Evolutionary conservation across 2,888 invertebrate species (phyloP).

Genomic region (Eulithis prunata): DNA sequence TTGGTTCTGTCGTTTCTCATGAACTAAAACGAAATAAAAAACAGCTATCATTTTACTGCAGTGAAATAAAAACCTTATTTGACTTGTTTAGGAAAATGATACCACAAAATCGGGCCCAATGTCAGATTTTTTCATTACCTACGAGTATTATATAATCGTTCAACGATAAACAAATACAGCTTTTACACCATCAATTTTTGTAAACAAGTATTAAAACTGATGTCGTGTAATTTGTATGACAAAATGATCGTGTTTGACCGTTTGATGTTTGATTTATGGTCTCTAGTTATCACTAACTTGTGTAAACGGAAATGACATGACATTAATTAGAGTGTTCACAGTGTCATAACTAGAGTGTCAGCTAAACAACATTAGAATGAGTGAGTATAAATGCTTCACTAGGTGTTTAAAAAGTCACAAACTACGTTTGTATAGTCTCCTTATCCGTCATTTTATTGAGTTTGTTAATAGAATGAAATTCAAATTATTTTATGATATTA

Average conservation of each 20-base stretch:
- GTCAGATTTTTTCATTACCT: slow-evolving; percentile 4
- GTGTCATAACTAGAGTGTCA: slow-evolving; percentile 12
- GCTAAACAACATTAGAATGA: neutral
- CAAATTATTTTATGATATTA: no score
- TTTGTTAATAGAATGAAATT: no score
- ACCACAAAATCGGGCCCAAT: neutral
- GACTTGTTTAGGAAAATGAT: no score
- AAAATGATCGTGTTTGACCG: slow-evolving; percentile 44
- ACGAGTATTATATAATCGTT: slow-evolving; percentile 4
- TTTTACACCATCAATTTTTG: neutral
- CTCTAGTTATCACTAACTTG: slow-evolving; percentile 15
- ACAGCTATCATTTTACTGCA: no score
- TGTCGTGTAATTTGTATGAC: slow-evolving; percentile 39
- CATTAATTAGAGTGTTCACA: slow-evolving; percentile 35
- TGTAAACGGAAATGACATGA: slow-evolving; percentile 34
- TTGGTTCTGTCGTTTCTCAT: no score
- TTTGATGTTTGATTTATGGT: slow-evolving; percentile 40
- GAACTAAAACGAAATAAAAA: no score
- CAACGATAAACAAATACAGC: neutral
- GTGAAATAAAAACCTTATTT: no score
- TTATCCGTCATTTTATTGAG: no score
- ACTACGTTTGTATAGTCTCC: no score
- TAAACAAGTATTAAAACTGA: slow-evolving; percentile 15
- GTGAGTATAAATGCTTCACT: neutral
- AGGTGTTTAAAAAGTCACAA: no score